Base-by-base conservation (phyloP, 2,113 vertebrate species). In the Haliaeetus leucogaster region DNA sequence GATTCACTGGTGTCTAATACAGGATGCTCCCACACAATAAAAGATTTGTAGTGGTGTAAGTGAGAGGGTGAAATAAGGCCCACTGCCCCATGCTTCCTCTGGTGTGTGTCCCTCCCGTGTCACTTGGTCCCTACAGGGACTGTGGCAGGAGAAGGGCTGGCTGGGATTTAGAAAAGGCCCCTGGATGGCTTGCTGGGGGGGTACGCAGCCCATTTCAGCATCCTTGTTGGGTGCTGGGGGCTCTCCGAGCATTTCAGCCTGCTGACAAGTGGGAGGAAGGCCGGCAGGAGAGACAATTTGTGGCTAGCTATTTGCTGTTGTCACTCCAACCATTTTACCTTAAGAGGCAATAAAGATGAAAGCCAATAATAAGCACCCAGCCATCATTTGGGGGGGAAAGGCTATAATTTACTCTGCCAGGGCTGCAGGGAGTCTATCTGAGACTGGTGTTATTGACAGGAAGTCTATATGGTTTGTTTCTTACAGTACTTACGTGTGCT, bases 311-410 rank as follows among this genome's bases (percentile, higher is more conserved):
- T 95, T 96, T 47, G 91, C 86, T 76, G 86, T 16, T 94, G 94
- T 95, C 91, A 62, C 84, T 89, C 86, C 81, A 13, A 22, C 83
- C 89, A 25, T 82, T 95, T 83, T 80, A 92, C 91, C 97, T 90
- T 85, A 86, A 62, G 73, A 91, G 91, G 94, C 93, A 95, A 95
- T 96, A 87, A 95, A 94, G 86, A 85, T 95, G 96, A 97, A 97
- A 97, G 95, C 58, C 95, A 91, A 79, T 95, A 97, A 97, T 93
- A 62, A 96, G 81, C 86, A 93, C 58, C 6, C 86, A 94, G 92
- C 43, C 90, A 79, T 72, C 56, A 9, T 67, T 53, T 61, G 5
- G 7, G 43, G 42, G 63, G 42, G 11, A 1, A 90, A 96, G 13
- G 96, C 91, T 94, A 67, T 95, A 72, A 97, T 96, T 97, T 91